A percentile compares a stretch with the other conserved stretches of the same genome.
phyloP scores from a whole-genome alignment of 2,888 invertebrate species.

The Ceratothoa steindachneri region DNA sequence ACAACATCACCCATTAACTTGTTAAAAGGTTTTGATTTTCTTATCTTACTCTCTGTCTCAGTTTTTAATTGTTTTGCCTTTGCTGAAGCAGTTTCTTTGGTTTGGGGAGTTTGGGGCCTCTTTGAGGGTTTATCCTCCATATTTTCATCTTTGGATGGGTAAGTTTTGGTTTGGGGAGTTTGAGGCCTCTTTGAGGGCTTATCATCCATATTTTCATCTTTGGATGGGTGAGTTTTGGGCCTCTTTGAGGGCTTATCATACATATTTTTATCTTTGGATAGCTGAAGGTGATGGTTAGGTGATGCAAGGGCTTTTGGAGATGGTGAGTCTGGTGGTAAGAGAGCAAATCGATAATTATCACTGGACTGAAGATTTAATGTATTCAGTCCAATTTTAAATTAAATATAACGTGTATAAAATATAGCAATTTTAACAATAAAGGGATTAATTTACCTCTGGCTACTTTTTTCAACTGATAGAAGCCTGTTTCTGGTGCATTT shows the following conservation, averaged over 20 bases:
- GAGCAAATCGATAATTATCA: too few relatives aligned
- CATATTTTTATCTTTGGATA: not conserved
- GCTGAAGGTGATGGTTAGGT: too few relatives aligned
- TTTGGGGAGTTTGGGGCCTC: not conserved
- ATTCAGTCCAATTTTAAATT: too few relatives aligned
- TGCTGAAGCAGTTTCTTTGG: not conserved
- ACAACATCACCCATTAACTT: constrained; percentile 64
- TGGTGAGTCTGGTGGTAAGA: too few relatives aligned
- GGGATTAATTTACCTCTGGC: constrained; percentile 19
- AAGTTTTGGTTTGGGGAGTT: not conserved
- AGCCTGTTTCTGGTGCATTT: constrained; percentile 13
- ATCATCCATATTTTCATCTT: not conserved
- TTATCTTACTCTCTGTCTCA: not conserved
- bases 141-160: not conserved
- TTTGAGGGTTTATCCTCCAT: not conserved
- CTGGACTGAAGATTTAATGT: too few relatives aligned
- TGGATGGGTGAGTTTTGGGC: not conserved
- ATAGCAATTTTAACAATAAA: too few relatives aligned
- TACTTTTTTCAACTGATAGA: constrained; percentile 33
- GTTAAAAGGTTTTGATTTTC: constrained; percentile 57
- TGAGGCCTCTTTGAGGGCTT: not conserved
- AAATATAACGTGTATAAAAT: too few relatives aligned
- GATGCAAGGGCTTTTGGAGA: too few relatives aligned
- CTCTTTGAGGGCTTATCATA: not conserved
- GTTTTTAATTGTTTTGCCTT: constrained; percentile 5